A percentile compares a stretch with the other conserved stretches of the same genome.
phyloP scores from a whole-genome alignment of 2,113 vertebrate genomes.

The Sylvilagus bachmani region DNA sequence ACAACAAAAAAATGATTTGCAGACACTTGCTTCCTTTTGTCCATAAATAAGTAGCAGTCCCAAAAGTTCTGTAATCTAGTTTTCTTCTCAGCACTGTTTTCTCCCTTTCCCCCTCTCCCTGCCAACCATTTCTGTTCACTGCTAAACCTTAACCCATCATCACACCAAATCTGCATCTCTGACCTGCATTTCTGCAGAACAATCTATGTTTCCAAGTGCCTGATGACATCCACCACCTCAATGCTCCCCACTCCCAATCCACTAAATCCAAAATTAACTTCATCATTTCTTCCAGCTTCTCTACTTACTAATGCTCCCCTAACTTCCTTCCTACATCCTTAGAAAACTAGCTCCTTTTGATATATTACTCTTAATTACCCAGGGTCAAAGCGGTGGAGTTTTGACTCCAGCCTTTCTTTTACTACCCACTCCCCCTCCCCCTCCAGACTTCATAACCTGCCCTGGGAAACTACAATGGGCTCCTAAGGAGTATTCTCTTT shows the following conservation, averaged over 20 bases:
- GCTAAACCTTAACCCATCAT: background rate
- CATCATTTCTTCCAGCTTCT: background rate
- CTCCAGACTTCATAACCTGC: background rate
- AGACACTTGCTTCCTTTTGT: background rate
- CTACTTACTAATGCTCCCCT: background rate
- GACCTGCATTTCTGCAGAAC: background rate
- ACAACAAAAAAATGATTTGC: background rate
- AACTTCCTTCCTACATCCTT: background rate
- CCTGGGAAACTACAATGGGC: background rate
- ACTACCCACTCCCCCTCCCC: background rate
- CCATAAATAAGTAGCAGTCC: background rate
- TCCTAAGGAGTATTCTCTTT: background rate
- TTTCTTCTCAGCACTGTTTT: background rate
- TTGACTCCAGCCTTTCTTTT: background rate
- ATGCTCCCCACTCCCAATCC: background rate
- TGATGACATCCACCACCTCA: background rate
- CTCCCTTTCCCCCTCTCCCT: background rate
- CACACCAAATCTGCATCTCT: background rate
- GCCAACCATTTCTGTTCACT: background rate
- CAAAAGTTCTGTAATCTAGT: background rate
- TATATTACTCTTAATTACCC: background rate
- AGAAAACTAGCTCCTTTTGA: slow-evolving; percentile 9
- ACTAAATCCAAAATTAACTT: slow-evolving; percentile 21
- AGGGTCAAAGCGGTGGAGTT: background rate
- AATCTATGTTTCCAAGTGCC: background rate